Base-by-base conservation (phyloP, 1,140 invertebrate genomes). In the Leptinotarsa texana region DNA sequence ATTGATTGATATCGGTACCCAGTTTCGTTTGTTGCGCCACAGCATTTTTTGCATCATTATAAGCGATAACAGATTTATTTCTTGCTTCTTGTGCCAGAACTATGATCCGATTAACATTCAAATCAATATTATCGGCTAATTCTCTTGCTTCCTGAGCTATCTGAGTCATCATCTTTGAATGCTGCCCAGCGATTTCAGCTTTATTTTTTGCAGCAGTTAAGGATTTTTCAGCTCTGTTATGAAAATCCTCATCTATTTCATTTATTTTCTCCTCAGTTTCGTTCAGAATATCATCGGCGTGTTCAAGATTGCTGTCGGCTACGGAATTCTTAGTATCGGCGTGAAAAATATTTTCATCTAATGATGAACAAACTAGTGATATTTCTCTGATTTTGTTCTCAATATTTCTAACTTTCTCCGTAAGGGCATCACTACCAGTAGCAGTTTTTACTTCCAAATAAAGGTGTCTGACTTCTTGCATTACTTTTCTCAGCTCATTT, bases 91-190 rank as follows among this genome's bases (percentile, higher is more conserved):
- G 91, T 2, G 94, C 94, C 66, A 93, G 88, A 42, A 89, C 87
- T 77, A 91, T 89, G 74, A 98, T 94, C 75, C 91, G 91, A 61
- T 91, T 89, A 0, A 95, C 95, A 80, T 96, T 91, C 3, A 92
- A 89, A 81, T 90, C 91, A 74, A 92, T 90, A 86, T 91, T 87
- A 78, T 96, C 93, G 2, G 95, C 94, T 3, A 94, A 81, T 15
- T 90, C 84, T 22, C 96, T 89, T 4, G 97, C 95, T 83, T 96
- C 92, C 73, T 94, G 90, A 0, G 97, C 95, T 63, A 98, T 94
- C 17, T 91, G 88, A 1, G 96, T 96, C 94, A 98, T 98, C 79
- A 95, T 92, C 24, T 93, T 89, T 18, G 95, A 97, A 82, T 97
- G 94, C 78, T 96, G 93, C 6, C 96, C 96, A 84, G 96, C 95